Base-by-base conservation (phyloP, 2,888 invertebrate species). In the Ochropleura leucogaster region DNA sequence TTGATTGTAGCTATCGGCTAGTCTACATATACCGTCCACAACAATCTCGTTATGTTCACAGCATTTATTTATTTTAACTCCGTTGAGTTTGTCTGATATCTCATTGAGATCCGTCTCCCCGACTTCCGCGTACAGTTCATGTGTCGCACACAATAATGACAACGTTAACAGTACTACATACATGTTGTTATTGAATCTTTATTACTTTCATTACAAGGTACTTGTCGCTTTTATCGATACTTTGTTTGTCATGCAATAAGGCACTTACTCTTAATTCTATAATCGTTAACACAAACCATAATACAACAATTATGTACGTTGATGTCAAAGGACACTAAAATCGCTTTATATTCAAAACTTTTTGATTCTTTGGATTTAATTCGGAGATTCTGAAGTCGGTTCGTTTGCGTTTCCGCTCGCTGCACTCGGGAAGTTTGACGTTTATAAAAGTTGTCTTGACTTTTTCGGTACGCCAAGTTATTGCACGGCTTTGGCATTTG, bases 21-120 rank as follows among this genome's bases (percentile, higher is more conserved):
- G 95, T 89, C 97, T 97, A 92, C 98, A 98, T 79, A 95, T 94
- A 73, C 96, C 96, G 89, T 98, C 98, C 59, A 98, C 96, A 91
- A 97, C 97, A 72, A 98, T 94, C 92, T 98, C 98, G 87, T 97
- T 96, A 69, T 95, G 93, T 90, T 98, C 98, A 93, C 98, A 98
- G 91, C 98, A 98, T 97, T 98, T 98, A 90, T 98, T 98, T 83
- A 98, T 97, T 88, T 96, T 96, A 46, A 98, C 95, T 40, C 95
- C 92, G 84, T 96, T 92, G 62, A 94, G 93, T 87, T 94, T 92
- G 75, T 94, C 96, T 3, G 96, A 92, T 90, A 97, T 74, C 89
- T 96, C 90, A 92, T 97, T 93, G 87, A 97, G 90, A 92, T 97
- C 88, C 88, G 95, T 89, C 83, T 97, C 88, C 87, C 94, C 86